A percentile compares a stretch with the other conserved stretches of the same genome.
These are phyloP conservation scores for Orchesella flavescens DNA, from an alignment of 2,888 invertebrate species.

Conservation along the genomic window DNA sequence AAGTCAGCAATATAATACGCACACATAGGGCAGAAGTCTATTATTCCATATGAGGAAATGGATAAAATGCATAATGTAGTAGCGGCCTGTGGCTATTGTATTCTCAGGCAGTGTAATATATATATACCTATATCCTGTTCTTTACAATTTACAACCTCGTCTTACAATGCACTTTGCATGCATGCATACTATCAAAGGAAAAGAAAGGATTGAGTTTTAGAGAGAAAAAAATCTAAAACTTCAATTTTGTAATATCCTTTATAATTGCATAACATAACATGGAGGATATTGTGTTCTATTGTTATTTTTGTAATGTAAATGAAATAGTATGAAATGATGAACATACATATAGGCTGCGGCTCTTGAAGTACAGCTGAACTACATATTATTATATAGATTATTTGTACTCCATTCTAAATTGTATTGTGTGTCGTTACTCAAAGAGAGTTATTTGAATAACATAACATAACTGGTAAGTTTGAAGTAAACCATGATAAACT, in stretches of 20 bases:
- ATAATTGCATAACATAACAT: not conserved
- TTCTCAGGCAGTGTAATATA: not conserved
- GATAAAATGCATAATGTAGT: conserved; percentile 51
- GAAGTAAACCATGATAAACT: not conserved
- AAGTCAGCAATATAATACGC: not conserved
- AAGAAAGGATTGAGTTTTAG: too few relatives aligned
- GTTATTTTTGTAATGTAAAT: not conserved
- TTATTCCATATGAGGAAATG: conserved; percentile 53
- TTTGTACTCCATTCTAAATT: too few relatives aligned
- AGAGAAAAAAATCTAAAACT: not conserved
- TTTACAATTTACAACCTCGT: too few relatives aligned
- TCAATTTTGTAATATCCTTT: not conserved
- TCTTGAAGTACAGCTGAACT: too few relatives aligned
- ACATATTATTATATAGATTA: too few relatives aligned
- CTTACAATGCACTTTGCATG: too few relatives aligned
- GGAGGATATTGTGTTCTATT: not conserved
- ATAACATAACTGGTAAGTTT: not conserved
- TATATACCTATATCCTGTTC: too few relatives aligned
- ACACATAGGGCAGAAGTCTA: not conserved
- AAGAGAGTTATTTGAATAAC: too few relatives aligned
- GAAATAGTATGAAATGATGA: too few relatives aligned
- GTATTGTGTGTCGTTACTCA: too few relatives aligned
- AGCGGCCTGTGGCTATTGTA: conserved; percentile 15
- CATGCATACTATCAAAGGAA: too few relatives aligned
- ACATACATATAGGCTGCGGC: too few relatives aligned